Base-by-base conservation (phyloP, 2,113 vertebrate genomes). In the Struthio camelus region DNA sequence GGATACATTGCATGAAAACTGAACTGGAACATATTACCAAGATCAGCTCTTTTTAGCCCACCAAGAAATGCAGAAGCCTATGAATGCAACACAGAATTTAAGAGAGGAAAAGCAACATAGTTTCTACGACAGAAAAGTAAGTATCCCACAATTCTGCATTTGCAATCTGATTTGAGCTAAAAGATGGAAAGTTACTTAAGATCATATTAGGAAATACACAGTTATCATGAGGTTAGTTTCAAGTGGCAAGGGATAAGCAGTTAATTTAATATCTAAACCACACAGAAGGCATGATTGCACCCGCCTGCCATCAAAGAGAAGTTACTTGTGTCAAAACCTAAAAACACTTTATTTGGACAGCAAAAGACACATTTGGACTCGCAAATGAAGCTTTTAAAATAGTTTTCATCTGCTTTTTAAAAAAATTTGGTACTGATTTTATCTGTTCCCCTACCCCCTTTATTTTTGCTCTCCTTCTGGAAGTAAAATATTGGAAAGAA, bases 91-190 rank as follows among this genome's bases (percentile, higher is more conserved):
- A 27, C 0, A 42, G 8, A 32, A 38, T 38, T 61, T 44, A 59
- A n/a, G 27, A 64, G 38, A 71, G 15, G n/a, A 75, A 75, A 75
- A 75, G 36, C 32, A 36, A 17, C 1, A 1, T 13, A 27, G 44
- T 67, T 59, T 13, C 16, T 25, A 17, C 24, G 51, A 32, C 4
- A 5, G 59, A n/a, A 44, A 32, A 20, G 15, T 28, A 51, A 8
- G 10, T 12, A 69, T 23, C 48, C 32, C 18, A 32, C 34, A 53
- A 34, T 25, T 46, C 28, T 48, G 53, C 3, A 1, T 0, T 1
- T 32, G 27, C 34, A 59, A 44, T 13, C 67, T 48, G 44, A 48
- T 34, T 46, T 34, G 66, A 70, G 19, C 44, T 13, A 46, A 70
- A 48, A 70, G 18, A 48, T 70, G 32, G 51, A 67, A 86, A 44